Evolutionary conservation across 2,113 vertebrate genomes (phyloP), one percentile per base, ranked within the genome.

Genomic region (Phasianus colchicus): DNA sequence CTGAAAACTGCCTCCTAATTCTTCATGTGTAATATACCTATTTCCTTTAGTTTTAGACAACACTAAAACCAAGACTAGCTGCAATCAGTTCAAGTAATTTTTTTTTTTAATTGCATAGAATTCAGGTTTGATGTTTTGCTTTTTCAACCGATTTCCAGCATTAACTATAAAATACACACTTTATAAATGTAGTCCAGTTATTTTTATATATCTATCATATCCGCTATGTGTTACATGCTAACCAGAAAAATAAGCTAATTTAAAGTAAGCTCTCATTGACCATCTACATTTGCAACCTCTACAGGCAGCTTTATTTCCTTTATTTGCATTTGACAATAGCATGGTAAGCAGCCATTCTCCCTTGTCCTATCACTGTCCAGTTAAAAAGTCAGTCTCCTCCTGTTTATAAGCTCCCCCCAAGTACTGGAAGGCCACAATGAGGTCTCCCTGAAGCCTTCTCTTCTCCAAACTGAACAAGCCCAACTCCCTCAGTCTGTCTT

Each of bases 1-100:
- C 70, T 85, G 61, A 65, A 87, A 85, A 85, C 34, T 89, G 50
- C 57, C 36, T 94, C 73, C 36, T 48, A 86, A 83, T 81, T 90
- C 47, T 81, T 55, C 14, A 22, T 34, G 61, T 86, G 42, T 36
- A 71, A 74, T 42, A 42, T 29, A 58, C 78, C 42, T n/a, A 36
- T 20, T 54, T 86, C 58, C 80, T 73, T 7, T 10, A 54, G n/a
- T 3, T 6, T 38, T 77, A 81, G 42, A 54, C 65, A 86, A 50
- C 19, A 50, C 32, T 89, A 54, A 70, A 90, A 72, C 18, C 71
- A 55, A 55, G 55, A 75, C 38, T 25, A 52, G 42, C 10, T n/a
- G 24, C 24, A 42, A 78, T 75, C 25, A 27, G 57, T 75, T 72
- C n/a, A 45, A 58, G 7, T 12, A 30, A 69, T 14, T 61, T 83